Base-by-base conservation (phyloP, 2,888 invertebrate genomes). In the Cephonodes hylas region DNA sequence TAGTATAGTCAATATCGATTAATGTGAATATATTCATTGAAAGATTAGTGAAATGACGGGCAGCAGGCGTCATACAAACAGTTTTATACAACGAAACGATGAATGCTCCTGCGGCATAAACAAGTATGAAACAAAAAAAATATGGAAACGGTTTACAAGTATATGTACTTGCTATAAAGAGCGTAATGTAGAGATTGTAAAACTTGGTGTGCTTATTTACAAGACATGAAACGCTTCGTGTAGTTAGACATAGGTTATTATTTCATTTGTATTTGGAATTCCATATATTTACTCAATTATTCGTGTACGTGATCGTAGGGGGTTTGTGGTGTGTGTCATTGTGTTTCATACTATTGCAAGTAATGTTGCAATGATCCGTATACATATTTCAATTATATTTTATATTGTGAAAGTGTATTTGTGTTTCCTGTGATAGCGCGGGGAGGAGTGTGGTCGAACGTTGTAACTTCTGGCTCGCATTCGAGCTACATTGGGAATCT, bases 281-380 rank as follows among this genome's bases (percentile, higher is more conserved):
- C 85, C 81, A 83, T 84, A 68, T 79, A 74, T 77, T 73, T 76
- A 61, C 57, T 48, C 59, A 59, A 59, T 58, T 63, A 60, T 61
- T 73, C 72, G 67, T 72, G 68, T 77, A 73, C 76, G 71, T 76
- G 70, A 71, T 70, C 66, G 71, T 77, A 75, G 75, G 74, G n/a
- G 72, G 75, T 75, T 77, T 76, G 76, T 74, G 72, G 73, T 80
- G 85, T 83, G 83, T 78, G 83, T 81, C 79, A 75, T 81, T 82
- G 81, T 80, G 78, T 84, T 81, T 79, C 66, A 73, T 80, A 76
- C 27, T 15, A 27, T 86, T 84, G 83, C 82, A 75, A 87, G 84
- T 85, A 85, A 74, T 60, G 75, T 88, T 86, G 84, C 86, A 88
- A 88, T 89, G 74, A 74, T 64, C 68, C 71, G 74, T 76, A 68